These are phyloP conservation scores for Caenorhabditis angaria DNA, from an alignment of 2,888 invertebrate species.

Conservation along the genomic window DNA sequence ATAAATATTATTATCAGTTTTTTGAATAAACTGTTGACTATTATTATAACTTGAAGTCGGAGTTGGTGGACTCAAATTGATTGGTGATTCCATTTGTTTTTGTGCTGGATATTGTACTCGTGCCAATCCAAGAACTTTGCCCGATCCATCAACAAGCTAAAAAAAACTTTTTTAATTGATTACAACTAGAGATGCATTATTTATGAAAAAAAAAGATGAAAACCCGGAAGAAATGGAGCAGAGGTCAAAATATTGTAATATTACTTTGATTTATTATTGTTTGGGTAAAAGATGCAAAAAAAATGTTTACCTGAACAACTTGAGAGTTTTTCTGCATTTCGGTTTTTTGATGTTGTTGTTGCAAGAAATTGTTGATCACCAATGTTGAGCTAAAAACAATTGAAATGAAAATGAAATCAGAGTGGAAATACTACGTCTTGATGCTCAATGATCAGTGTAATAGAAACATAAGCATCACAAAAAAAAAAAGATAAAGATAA, in stretches of 20 bases:
- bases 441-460: conserved; percentile 6
- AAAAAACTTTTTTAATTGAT: conserved; percentile 11
- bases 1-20: conserved; percentile 49
- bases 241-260: conserved; percentile 1
- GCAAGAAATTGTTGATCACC: conserved; percentile 5
- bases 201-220: background rate
- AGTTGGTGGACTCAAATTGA: background rate
- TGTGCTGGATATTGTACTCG: conserved; percentile 29
- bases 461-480: background rate
- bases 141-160: conserved; percentile 46
- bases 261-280: background rate
- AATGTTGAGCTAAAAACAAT: background rate
- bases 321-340: conserved; percentile 23
- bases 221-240: conserved; percentile 2
- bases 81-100: background rate
- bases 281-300: background rate
- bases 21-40: conserved; percentile 8
- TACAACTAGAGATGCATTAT: background rate
- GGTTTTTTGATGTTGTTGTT: conserved; percentile 20
- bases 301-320: conserved; percentile 6
- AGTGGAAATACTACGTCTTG: too few species aligned
- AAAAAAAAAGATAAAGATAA: background rate
- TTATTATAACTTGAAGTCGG: conserved; percentile 7
- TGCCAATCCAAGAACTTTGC: conserved; percentile 46
- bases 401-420: background rate